A percentile compares a stretch with the other conserved stretches of the same genome.
Conservation (phyloP, 2,113 vertebrate species). For the Meleagris gallopavo region DNA sequence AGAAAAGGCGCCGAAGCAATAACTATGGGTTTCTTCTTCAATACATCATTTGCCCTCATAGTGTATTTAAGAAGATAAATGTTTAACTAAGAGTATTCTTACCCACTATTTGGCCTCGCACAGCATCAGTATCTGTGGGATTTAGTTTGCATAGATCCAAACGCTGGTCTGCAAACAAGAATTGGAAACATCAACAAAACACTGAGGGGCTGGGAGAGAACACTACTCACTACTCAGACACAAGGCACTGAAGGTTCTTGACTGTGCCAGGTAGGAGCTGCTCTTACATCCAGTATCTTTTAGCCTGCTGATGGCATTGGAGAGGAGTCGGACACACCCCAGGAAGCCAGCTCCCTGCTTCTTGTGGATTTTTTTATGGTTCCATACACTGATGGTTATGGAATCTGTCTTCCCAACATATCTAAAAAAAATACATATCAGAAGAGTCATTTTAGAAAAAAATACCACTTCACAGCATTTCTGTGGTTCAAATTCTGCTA, state of each 20-base stretch:
- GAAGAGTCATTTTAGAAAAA: constrained; percentile 6
- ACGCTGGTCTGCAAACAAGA: constrained; percentile 91
- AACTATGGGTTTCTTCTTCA: neutral
- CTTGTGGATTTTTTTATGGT: constrained; percentile 99
- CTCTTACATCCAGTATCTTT: constrained; percentile 97
- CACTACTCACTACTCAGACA: neutral
- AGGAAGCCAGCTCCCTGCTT: constrained; percentile 97
- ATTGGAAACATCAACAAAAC: constrained; percentile 60
- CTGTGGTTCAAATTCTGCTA: neutral
- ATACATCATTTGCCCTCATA: neutral
- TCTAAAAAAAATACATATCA: constrained; percentile 70
- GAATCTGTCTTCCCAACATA: constrained; percentile 97
- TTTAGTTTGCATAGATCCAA: constrained; percentile 99
- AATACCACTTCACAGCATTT: neutral
- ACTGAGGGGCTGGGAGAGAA: constrained; percentile 11
- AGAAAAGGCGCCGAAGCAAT: neutral
- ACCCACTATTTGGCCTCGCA: constrained; percentile 98
- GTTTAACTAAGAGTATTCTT: constrained; percentile 72
- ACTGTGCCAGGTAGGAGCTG: neutral
- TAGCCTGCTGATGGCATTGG: constrained; percentile 95
- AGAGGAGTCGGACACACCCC: constrained; percentile 95
- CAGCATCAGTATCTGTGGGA: constrained; percentile 94
- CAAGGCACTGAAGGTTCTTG: neutral
- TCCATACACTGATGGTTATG: constrained; percentile 98
- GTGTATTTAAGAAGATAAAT: neutral